phyloP scores from a whole-genome alignment of 2,113 vertebrate genomes.

The Sylvietta virens region DNA sequence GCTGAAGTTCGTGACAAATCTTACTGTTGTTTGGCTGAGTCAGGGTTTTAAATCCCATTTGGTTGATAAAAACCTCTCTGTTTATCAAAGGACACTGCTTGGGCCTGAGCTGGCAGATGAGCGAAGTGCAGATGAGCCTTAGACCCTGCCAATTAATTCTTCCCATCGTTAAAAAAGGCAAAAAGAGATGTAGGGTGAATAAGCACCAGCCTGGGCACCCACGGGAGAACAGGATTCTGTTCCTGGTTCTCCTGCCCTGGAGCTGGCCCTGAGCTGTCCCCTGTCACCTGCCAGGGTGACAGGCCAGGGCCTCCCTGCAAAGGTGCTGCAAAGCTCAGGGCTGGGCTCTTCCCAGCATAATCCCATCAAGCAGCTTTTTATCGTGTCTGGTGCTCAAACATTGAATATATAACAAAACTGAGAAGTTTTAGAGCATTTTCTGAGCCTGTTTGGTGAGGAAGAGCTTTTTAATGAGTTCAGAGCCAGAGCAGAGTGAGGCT shows the following conservation, averaged over 20 bases:
- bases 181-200: neutral
- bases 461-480: neutral
- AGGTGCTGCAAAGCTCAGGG: neutral
- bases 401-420: accelerated
- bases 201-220: neutral
- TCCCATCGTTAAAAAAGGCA: accelerated
- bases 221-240: accelerated
- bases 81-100: accelerated
- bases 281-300: neutral
- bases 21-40: neutral
- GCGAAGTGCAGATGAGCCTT: neutral
- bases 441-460: neutral
- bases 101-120: neutral
- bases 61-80: neutral
- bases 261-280: neutral
- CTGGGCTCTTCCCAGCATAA: neutral
- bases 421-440: neutral
- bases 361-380: neutral
- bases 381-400: accelerated
- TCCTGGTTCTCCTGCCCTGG: accelerated
- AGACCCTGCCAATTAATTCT: neutral
- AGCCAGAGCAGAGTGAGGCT: accelerated
- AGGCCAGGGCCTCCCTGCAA: accelerated
- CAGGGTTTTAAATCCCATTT: neutral
- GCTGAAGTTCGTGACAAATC: neutral